Evolutionary conservation across 2,888 invertebrate genomes (phyloP).

Genomic region (Exocentrus adspersus): DNA sequence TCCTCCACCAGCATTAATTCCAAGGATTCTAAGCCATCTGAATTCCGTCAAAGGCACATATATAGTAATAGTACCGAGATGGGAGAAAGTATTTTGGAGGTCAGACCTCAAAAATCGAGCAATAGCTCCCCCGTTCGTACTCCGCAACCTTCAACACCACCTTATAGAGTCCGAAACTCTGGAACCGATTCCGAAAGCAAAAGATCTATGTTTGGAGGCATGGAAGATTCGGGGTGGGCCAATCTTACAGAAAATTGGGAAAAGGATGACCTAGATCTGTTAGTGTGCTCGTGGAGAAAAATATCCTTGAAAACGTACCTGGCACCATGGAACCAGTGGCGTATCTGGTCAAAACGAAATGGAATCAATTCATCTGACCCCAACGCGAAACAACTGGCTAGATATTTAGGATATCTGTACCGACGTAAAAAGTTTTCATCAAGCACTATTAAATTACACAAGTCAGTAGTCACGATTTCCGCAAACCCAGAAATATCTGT

Average conservation of each 20-base stretch:
- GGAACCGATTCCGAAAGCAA: no score
- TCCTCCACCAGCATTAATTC: slow-evolving; percentile 50
- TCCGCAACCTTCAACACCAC: no score
- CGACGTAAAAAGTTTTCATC: background rate
- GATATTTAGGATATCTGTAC: background rate
- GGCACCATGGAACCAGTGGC: background rate
- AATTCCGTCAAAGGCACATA: slow-evolving; percentile 41
- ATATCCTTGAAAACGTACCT: background rate
- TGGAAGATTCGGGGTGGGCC: no score
- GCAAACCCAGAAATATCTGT: background rate
- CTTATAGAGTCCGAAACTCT: no score
- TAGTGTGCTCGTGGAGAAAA: no score
- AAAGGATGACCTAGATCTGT: no score
- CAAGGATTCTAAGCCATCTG: slow-evolving; percentile 43
- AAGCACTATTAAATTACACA: background rate
- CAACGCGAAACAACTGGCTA: background rate
- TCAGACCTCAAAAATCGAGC: slow-evolving; percentile 19
- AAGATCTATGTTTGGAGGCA: no score
- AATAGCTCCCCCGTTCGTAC: background rate
- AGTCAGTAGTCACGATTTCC: background rate
- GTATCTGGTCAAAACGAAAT: no score
- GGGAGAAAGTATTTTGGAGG: slow-evolving; percentile 48
- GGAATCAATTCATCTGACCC: background rate
- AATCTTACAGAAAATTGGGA: no score
- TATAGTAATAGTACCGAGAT: slow-evolving; percentile 43